Base-by-base conservation (phyloP, 1,140 invertebrate species). In the Sarcophaga bullata region DNA sequence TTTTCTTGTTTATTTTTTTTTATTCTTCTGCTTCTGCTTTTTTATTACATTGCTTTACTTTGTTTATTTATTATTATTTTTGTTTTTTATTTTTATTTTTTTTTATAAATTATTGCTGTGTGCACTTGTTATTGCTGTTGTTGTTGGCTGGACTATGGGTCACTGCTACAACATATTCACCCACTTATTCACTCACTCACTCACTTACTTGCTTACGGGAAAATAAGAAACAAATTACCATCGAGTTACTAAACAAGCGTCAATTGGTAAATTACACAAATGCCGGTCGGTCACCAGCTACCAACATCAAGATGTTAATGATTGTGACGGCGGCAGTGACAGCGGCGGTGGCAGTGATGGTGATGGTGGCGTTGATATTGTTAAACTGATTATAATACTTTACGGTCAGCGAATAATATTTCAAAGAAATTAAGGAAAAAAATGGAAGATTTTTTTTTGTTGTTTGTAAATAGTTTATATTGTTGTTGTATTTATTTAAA, bases 231-330 rank as follows among this genome's bases (percentile, higher is more conserved):
- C 25, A 37, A 37, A 37, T 37, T 37, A 37, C 25, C 25, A 37
- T 4, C 7, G n/a, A 48, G 47, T 76, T 49, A 37, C 25, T 37
- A 37, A 37, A 76, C 17, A 76, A 17, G 73, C 73, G 73, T 76
- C 46, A 76, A 76, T 76, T 76, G 73, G 46, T 76, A 76, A 76
- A 76, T 76, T 76, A 76, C 49, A 76, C 73, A 76, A 76, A 76
- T 76, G 73, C 73, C 73, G 73, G 73, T 48, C 73, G 37, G 19
- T 46, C 25, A 46, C 47, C 25, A 37, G 25, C 25, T 37, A 37
- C 25, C 25, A 37, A 37, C 25, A 37, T 37, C 25, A 37, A 37
- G 25, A 37, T 37, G 25, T 37, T 37, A 37, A 37, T 37, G 25
- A 37, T 37, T 37, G 25, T 37, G 25, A 37, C 25, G 25, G 25